Evolutionary conservation across 2,888 invertebrate genomes (phyloP).

Genomic region (Eulithis prunata): DNA sequence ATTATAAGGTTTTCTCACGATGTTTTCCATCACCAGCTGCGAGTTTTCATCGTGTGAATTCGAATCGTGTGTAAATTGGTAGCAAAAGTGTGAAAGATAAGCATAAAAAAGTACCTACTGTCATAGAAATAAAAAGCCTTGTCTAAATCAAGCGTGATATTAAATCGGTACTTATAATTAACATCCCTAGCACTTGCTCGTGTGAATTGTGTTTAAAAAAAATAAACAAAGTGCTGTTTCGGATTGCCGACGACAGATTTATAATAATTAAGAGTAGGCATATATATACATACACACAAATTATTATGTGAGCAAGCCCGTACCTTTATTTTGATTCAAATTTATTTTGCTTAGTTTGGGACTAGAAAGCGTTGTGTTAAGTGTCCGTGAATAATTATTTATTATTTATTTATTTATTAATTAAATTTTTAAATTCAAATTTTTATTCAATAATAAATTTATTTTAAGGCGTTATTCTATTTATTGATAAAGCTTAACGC

Average conservation of each 20-base stretch:
- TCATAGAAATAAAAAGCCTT: slow-evolving; percentile 28
- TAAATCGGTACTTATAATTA: slow-evolving; percentile 57
- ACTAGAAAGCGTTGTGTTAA: no score
- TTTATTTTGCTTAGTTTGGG: no score
- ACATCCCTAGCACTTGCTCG: slow-evolving; percentile 67
- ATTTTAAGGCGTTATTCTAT: no score
- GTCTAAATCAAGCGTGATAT: slow-evolving; percentile 39
- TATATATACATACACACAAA: slow-evolving; percentile 52
- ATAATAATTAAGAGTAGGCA: slow-evolving; percentile 72
- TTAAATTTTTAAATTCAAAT: no score
- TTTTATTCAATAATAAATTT: no score
- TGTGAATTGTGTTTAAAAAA: slow-evolving; percentile 67
- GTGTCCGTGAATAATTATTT: no score
- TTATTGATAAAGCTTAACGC: no score
- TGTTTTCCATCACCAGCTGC: no score
- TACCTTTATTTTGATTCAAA: no score
- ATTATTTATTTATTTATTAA: no score
- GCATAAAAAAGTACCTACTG: background rate
- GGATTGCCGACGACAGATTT: slow-evolving; percentile 74
- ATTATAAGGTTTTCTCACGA: no score
- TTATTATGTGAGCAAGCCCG: background rate
- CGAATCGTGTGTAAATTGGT: background rate
- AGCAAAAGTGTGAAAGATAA: slow-evolving; percentile 11
- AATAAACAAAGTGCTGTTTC: slow-evolving; percentile 63
- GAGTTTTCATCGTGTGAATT: background rate